phyloP scores from a whole-genome alignment of 2,888 invertebrate genomes.

The Stratiomys singularior region DNA sequence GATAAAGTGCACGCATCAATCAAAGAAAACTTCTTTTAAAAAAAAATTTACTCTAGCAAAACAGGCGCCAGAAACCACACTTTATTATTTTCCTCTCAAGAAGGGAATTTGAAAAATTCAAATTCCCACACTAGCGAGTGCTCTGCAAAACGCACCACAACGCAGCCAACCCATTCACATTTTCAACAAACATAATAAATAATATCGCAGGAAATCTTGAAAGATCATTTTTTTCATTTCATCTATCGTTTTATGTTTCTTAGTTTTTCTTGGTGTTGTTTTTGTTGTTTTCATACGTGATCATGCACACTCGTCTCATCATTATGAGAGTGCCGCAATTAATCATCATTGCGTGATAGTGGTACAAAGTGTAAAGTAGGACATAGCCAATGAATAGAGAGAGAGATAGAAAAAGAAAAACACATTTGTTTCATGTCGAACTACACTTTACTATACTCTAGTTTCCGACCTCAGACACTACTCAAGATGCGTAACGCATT shows the following conservation, averaged over 20 bases:
- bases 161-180: too few species aligned
- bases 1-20: too few species aligned
- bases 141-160: too few species aligned
- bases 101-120: too few species aligned
- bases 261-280: too few species aligned
- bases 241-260: neutral
- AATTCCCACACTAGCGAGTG: too few species aligned
- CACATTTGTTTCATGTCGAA: conserved; percentile 21
- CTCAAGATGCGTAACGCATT: conserved; percentile 19
- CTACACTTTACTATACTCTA: neutral
- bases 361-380: neutral
- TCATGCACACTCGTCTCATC: neutral
- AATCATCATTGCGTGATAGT: conserved; percentile 7
- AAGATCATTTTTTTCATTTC: neutral
- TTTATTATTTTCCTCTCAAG: too few species aligned
- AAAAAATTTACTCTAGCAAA: too few species aligned
- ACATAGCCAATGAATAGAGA: neutral
- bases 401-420: neutral
- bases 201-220: neutral
- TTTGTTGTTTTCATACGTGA: neutral
- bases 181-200: conserved; percentile 10
- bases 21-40: too few species aligned
- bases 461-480: conserved; percentile 10
- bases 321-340: neutral
- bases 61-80: too few species aligned